These are phyloP conservation scores for Brachypodius melanocephalos DNA, from an alignment of 2,113 vertebrate genomes.

Conservation along the genomic window DNA sequence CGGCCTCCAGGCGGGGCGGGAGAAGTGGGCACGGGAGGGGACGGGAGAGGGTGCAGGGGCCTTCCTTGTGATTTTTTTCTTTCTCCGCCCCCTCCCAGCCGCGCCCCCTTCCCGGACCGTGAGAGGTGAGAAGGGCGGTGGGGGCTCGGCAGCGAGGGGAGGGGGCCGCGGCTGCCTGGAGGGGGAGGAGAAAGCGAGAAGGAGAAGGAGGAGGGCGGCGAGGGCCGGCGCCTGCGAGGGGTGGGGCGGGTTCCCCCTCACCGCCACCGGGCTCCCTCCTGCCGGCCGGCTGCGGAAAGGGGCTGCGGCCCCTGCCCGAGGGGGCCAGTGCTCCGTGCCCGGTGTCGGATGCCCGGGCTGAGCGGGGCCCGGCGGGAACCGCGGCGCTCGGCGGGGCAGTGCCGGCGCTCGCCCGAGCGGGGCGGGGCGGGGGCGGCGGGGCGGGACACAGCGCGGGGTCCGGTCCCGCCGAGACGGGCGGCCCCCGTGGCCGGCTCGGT, in stretches of 20 bases:
- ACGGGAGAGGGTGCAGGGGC: background rate
- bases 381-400: background rate
- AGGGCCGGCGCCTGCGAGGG: background rate
- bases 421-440: background rate
- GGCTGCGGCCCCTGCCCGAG: background rate
- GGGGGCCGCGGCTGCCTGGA: background rate
- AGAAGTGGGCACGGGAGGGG: background rate
- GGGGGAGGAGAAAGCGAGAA: background rate
- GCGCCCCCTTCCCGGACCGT: background rate
- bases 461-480: background rate
- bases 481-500: accelerated
- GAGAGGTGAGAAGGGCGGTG: background rate
- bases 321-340: background rate
- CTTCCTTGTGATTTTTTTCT: background rate
- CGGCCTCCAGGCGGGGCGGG: background rate
- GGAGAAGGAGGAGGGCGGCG: background rate
- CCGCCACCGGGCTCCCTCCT: too few relatives aligned
- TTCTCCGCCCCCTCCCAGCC: background rate
- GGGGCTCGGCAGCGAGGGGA: background rate
- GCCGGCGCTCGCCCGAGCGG: background rate
- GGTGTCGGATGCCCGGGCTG: background rate
- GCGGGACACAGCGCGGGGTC: background rate
- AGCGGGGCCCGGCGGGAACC: background rate
- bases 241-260: background rate
- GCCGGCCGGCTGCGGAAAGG: background rate